phyloP scores from a whole-genome alignment of 2,888 invertebrate genomes.

The Exephanes ischioxanthus region DNA sequence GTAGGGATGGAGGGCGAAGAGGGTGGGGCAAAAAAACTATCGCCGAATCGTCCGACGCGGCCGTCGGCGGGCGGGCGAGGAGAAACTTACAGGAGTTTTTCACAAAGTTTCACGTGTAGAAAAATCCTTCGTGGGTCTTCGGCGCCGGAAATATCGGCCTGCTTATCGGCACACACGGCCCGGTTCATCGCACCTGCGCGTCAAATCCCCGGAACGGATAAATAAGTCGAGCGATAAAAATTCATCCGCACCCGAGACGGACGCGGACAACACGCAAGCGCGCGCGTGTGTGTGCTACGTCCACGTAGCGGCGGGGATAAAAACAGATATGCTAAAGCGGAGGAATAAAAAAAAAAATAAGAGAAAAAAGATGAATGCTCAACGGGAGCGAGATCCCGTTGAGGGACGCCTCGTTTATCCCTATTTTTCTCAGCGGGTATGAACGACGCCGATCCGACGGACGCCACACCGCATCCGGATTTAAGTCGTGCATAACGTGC shows the following conservation, averaged over 20 bases:
- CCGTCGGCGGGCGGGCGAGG: slow-evolving; percentile 55
- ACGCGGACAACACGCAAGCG: slow-evolving; percentile 18
- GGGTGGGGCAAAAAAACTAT: slow-evolving; percentile 68
- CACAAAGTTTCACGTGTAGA: slow-evolving; percentile 68
- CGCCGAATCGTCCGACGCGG: slow-evolving; percentile 29
- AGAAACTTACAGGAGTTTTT: slow-evolving; percentile 78
- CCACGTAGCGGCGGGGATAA: neutral
- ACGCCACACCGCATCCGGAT: slow-evolving; percentile 67
- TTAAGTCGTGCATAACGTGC: slow-evolving; percentile 52
- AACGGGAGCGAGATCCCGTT: neutral
- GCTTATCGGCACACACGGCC: slow-evolving; percentile 69
- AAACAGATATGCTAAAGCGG: neutral
- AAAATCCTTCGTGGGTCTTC: slow-evolving; percentile 11
- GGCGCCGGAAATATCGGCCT: slow-evolving; percentile 26
- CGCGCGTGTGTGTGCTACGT: neutral
- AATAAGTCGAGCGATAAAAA: slow-evolving; percentile 54
- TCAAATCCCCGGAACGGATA: slow-evolving; percentile 37
- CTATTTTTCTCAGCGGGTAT: slow-evolving; percentile 32
- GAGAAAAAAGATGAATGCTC: slow-evolving; percentile 1
- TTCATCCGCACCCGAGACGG: slow-evolving; percentile 5
- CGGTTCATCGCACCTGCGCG: slow-evolving; percentile 62
- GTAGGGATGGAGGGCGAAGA: slow-evolving; percentile 52
- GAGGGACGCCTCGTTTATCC: neutral
- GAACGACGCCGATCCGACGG: slow-evolving; percentile 53
- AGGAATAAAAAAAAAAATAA: neutral